Percentiles rank a stretch among this genome's conserved stretches.
Conservation (phyloP, 2,113 vertebrate genomes). For the Engraulis encrasicolus region DNA sequence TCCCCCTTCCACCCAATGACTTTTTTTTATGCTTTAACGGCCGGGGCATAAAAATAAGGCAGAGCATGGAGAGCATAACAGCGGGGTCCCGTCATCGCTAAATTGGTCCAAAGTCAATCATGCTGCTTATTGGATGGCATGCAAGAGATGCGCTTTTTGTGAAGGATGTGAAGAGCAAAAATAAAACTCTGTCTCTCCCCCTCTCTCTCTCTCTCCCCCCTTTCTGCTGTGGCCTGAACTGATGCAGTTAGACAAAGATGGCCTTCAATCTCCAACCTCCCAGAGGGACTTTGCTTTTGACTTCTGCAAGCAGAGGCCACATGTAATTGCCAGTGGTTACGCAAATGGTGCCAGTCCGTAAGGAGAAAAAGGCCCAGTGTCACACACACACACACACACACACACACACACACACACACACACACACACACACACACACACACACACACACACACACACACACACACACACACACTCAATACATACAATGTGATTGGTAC, state of each 20-base stretch:
- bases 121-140: neutral
- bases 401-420: too few relatives aligned
- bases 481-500: too few relatives aligned
- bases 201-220: too few relatives aligned
- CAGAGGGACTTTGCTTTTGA: neutral
- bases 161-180: neutral
- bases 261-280: neutral
- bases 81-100: neutral
- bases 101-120: constrained; percentile 15
- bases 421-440: too few relatives aligned
- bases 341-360: neutral
- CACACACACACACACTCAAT: too few relatives aligned
- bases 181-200: neutral
- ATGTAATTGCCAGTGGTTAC: neutral
- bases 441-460: too few relatives aligned
- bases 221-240: neutral
- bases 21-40: neutral
- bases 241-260: neutral
- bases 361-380: too few relatives aligned
- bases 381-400: too few relatives aligned
- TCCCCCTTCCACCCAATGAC: neutral
- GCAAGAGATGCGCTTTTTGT: neutral
- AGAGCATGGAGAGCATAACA: neutral
- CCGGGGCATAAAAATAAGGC: neutral
- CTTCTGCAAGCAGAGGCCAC: neutral